Evolutionary conservation across 2,888 invertebrate species (phyloP).

Genomic region (Agrotis exclamationis): DNA sequence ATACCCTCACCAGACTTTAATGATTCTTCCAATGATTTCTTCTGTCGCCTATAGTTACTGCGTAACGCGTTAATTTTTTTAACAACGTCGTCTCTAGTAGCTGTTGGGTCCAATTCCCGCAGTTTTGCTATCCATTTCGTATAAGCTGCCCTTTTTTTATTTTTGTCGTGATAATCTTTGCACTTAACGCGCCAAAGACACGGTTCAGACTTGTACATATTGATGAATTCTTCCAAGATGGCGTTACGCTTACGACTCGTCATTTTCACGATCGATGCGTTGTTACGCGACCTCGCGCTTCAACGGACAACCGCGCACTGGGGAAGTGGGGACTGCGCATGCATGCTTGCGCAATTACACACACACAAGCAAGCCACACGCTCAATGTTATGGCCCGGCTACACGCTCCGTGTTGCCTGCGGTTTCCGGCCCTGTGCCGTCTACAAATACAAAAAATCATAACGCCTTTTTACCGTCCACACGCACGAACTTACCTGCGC

Average conservation of each 20-base stretch:
- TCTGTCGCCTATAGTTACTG: constrained; percentile 15
- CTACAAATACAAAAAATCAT: too few species aligned
- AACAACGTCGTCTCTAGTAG: constrained; percentile 12
- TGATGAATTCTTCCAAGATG: constrained; percentile 14
- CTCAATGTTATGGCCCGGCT: not conserved
- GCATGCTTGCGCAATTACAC: constrained; percentile 2
- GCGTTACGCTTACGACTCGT: constrained; percentile 14
- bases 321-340: not conserved
- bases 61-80: constrained; percentile 13
- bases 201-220: constrained; percentile 44
- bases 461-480: too few species aligned
- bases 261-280: constrained; percentile 6
- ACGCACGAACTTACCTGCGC: too few species aligned
- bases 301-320: not conserved
- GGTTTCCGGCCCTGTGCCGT: too few species aligned
- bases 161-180: constrained; percentile 21
- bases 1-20: constrained; percentile 48
- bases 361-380: not conserved
- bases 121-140: constrained; percentile 6
- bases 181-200: constrained; percentile 23
- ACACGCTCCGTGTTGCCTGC: too few species aligned
- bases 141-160: constrained; percentile 5
- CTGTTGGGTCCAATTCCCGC: constrained; percentile 6
- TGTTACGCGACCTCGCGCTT: not conserved
- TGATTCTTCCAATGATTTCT: constrained; percentile 8